A percentile compares a stretch with the other conserved stretches of the same genome.
phyloP scores from a whole-genome alignment of 2,888 invertebrate genomes.

The Mesochorus sp. region DNA sequence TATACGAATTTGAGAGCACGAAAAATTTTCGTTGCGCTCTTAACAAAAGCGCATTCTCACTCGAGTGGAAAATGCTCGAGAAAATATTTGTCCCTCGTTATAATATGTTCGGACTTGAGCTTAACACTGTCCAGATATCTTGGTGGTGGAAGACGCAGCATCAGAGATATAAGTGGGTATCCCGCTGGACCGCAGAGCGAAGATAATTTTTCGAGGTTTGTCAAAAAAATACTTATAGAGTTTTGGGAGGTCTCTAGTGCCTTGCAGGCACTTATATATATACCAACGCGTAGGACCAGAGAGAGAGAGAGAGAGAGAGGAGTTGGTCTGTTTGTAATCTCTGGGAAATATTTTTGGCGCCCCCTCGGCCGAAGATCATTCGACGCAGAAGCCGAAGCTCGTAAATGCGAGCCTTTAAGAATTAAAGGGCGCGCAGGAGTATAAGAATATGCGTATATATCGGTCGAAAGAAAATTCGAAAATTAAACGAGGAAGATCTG shows the following conservation, averaged over 20 bases:
- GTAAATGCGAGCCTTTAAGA: slow-evolving; percentile 32
- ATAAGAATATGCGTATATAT: not conserved
- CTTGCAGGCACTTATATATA: slow-evolving; percentile 15
- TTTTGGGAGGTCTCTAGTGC: slow-evolving; percentile 52
- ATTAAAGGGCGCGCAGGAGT: slow-evolving; percentile 67
- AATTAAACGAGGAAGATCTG: too few species aligned
- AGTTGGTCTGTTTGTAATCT: slow-evolving; percentile 34
- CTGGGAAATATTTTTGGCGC: slow-evolving; percentile 72
- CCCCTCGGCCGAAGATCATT: slow-evolving; percentile 36
- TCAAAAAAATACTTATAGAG: slow-evolving; percentile 68
- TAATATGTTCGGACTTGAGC: slow-evolving; percentile 63
- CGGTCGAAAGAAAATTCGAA: too few species aligned
- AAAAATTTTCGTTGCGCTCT: slow-evolving; percentile 33
- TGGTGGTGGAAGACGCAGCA: slow-evolving; percentile 12
- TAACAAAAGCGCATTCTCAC: too few species aligned
- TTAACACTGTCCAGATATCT: slow-evolving; percentile 75
- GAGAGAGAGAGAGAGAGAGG: slow-evolving; percentile 2
- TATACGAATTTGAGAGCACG: slow-evolving; percentile 46
- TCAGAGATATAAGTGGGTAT: slow-evolving; percentile 6
- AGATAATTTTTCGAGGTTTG: slow-evolving; percentile 75
- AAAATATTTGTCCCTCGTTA: slow-evolving; percentile 38
- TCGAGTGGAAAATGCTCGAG: slow-evolving; percentile 13
- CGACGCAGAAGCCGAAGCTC: slow-evolving; percentile 29
- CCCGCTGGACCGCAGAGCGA: slow-evolving; percentile 60
- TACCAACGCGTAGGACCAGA: not conserved